Evolutionary conservation across 2,113 vertebrate species (phyloP), one percentile per base, ranked within the genome.

Genomic region (Otis tarda): DNA sequence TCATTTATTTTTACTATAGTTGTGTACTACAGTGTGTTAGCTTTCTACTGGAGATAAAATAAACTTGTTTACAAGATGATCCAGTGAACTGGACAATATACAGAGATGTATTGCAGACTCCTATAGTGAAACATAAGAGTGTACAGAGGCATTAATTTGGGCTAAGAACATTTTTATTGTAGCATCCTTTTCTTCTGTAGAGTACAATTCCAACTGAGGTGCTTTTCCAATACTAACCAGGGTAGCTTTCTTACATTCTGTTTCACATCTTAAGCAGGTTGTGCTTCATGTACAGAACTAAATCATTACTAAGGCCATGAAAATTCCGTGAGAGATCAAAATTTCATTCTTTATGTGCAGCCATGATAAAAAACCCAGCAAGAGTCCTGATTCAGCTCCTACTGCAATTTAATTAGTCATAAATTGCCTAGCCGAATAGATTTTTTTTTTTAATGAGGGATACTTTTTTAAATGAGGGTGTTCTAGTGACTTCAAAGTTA

Each of bases 401-500:
- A 12, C 33, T 11, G 11, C 45, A 75, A 21, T 90, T 90, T 74
- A 77, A 70, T 90, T 95, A 59, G 90, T 86, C 41, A 75, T 89
- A 25, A 77, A 77, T 7, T 2, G 3, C n/a, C 27, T 78, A 60
- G 28, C 25, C 56, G 90, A 15, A 60, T 94, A 27, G 10, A 28
- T 60, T 68, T 70, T 76, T 75, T 75, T 75, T 87, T 93, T 75
- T 9, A 60, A 57, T 9, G 4, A 83, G 12, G 19, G 20, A 18
- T 70, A 33, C 10, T 65, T 92, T 75, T 63, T 7, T 74, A 65
- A 69, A 81, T 89, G 6, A 53, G n/a, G 22, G 78, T 90, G n/a
- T 83, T 94, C 64, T 84, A 86, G 39, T 87, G 69, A 61, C 24
- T 94, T 95, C 35, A 53, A 7, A 68, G 56, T 89, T 93, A 93